Evolutionary conservation across 2,113 vertebrate genomes (phyloP).

Genomic region (Oryzias woworae): DNA sequence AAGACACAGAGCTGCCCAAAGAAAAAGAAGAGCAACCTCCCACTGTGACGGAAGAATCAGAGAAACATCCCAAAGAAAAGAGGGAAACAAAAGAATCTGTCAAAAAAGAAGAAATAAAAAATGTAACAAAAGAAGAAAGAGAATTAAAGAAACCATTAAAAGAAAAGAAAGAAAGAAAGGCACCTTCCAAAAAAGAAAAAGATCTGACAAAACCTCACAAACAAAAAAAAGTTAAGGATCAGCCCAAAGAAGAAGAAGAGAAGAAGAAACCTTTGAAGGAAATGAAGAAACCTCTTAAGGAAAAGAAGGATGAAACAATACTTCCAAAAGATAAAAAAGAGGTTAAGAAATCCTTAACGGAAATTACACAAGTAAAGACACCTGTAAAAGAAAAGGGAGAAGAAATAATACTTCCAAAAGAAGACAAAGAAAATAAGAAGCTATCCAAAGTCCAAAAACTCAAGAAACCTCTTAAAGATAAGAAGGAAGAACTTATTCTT

Average conservation of each 20-base stretch:
- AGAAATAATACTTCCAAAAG: neutral
- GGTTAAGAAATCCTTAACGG: neutral
- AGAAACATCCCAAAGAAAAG: neutral
- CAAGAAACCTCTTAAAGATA: slow-evolving; percentile 3
- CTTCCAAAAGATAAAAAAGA: neutral
- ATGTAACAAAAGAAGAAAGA: accelerated
- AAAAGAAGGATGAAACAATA: neutral
- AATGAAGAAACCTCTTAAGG: neutral
- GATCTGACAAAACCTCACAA: slow-evolving; percentile 1
- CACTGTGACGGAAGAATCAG: neutral
- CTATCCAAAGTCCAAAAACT: neutral
- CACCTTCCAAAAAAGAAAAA: neutral
- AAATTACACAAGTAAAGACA: neutral
- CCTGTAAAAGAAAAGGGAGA: neutral
- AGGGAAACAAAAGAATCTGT: neutral
- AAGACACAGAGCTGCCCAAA: neutral
- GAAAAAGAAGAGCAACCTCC: neutral
- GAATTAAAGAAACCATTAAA: neutral
- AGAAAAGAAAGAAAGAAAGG: neutral
- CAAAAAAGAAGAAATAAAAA: neutral
- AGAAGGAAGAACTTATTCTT: neutral
- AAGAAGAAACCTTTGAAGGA: neutral
- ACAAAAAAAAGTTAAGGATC: neutral
- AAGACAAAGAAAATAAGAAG: slow-evolving; percentile 5
- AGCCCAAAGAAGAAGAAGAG: neutral